Base-by-base conservation (phyloP, 2,113 vertebrate species). In the Mirza zaza region DNA sequence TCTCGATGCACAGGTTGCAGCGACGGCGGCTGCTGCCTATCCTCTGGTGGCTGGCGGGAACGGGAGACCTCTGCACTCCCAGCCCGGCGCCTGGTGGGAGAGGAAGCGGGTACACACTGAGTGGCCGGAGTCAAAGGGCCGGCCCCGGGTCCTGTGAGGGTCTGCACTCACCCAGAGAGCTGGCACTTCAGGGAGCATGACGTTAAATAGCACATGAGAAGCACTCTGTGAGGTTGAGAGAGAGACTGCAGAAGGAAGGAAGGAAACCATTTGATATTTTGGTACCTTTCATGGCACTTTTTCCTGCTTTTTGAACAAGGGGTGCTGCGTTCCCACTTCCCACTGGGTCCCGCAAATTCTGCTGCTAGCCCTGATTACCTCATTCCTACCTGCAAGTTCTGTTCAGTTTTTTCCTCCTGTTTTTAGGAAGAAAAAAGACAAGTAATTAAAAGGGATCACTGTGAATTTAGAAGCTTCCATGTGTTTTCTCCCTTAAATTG, bases 1-100 rank as follows among this genome's bases (percentile, higher is more conserved):
- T n/a, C 36, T n/a, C 2, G 7, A 17, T 0, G 3, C 0, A 2
- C 42, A 70, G 48, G 32, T 4, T 80, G 8, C 23, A 1, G 1
- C 17, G 34, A 3, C 36, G 82, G 39, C 34, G 79, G 52, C 8
- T 73, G 34, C 6, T 10, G 0, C 25, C 77, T 6, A 4, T 20
- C 67, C 17, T 20, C 23, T 29, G 32, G n/a, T 0, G 15, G 45
- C 3, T 34, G 20, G 25, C 50, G 80, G 59, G 13, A 17, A 61
- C 23, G 25, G 5, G 27, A 91, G 68, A 18, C 57, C 39, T 45
- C 27, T n/a, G 42, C 25, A 52, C 39, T 32, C 14, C 50, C 77
- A 55, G 34, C 57, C 52, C 11, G n/a, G 34, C 0, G 0, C 11
- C 32, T 42, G n/a, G 12, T 0, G 5, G 18, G 45, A 73, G 29